Evolutionary conservation across 2,888 invertebrate genomes (phyloP), one percentile per base, ranked within the genome.

Genomic region (Muscina levida): DNA sequence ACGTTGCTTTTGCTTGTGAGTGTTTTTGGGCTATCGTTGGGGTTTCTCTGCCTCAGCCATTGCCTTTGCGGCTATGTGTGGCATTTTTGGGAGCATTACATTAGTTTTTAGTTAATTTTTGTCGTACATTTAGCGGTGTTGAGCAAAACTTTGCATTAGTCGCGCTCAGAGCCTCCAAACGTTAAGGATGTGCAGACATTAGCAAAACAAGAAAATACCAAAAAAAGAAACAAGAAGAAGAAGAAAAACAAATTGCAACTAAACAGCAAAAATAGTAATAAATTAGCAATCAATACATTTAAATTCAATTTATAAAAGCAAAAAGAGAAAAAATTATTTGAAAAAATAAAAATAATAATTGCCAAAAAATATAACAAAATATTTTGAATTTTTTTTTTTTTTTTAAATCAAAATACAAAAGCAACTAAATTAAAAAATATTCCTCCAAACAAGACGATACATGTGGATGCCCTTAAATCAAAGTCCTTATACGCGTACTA

Each of bases 111-210:
- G 72, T 82, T 82, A 85, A 84, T 85, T 85, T 86, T 85, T 83
- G 53, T 65, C 68, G 62, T 77, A 82, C 86, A 85, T 86, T 86
- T 86, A 86, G 70, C 83, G 82, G 79, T 76, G 86, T 77, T 86
- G 85, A 87, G 88, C 78, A 84, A 83, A 83, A 84, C 83, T 83
- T 84, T 83, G 85, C 86, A 77, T 77, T 75, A 89, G 87, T 89
- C 86, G 88, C 87, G 86, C 87, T 88, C 87, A 85, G 86, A 85
- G 84, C 84, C 85, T 87, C 87, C 84, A 86, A 85, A 86, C 83
- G 86, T 71, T 66, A 84, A 85, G 85, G 84, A 84, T 82, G 77
- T 73, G 80, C 66, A 71, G 51, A 72, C 62, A 71, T 66, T 46
- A 53, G 24, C 51, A 68, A 62, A 66, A 74, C 48, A 31, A 31